phyloP scores from a whole-genome alignment of 92 coral and sea anemone genomes.

The Phenganax stokvisi region DNA sequence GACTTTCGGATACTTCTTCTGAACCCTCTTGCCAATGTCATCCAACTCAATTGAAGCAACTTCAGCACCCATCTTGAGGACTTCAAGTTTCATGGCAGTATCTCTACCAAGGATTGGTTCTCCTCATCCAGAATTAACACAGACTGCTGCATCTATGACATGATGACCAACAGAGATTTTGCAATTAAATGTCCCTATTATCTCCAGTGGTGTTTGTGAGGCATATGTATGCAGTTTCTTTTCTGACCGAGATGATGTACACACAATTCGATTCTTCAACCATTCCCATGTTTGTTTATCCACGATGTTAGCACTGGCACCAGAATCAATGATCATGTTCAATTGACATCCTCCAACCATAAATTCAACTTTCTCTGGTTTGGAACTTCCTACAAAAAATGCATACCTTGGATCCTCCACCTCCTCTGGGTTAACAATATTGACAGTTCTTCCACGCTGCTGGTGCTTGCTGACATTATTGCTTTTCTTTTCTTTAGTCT shows the following conservation, averaged over 20 bases:
- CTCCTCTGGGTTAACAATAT: slow-evolving; percentile 9
- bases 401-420: background rate
- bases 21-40: slow-evolving; percentile 17
- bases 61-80: slow-evolving; percentile 39
- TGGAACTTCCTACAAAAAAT: background rate
- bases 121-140: slow-evolving; percentile 38
- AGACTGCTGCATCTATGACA: slow-evolving; percentile 23
- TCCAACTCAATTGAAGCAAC: slow-evolving; percentile 17
- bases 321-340: slow-evolving; percentile 35
- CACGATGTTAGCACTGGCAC: slow-evolving; percentile 39
- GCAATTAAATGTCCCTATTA: slow-evolving; percentile 40
- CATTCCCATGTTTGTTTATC: slow-evolving; percentile 41
- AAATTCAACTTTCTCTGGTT: slow-evolving; percentile 23
- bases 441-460: background rate
- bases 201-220: slow-evolving; percentile 35
- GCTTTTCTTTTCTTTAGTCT: background rate
- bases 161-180: slow-evolving; percentile 28
- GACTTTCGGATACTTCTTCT: too few species aligned
- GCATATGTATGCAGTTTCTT: slow-evolving; percentile 40
- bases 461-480: background rate
- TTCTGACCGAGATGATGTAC: slow-evolving; percentile 35
- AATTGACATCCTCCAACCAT: slow-evolving; percentile 30
- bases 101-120: slow-evolving; percentile 39
- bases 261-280: slow-evolving; percentile 35
- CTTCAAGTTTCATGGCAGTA: slow-evolving; percentile 37